Percentiles rank a stretch among this genome's conserved stretches.
phyloP scores from a whole-genome alignment of 1,140 invertebrate species.

The Drosophila saltans region DNA sequence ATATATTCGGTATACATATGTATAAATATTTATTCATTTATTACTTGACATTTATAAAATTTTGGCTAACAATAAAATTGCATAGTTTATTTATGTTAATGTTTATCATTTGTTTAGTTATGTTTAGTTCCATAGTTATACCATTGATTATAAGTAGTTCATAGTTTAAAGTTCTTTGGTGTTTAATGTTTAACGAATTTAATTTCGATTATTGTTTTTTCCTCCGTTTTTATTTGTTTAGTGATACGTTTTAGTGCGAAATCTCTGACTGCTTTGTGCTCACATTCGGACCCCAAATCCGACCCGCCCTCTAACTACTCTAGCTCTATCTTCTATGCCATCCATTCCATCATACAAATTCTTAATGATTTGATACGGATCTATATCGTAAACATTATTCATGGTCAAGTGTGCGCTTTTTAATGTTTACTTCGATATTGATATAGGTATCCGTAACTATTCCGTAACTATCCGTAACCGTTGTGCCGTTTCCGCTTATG shows the following conservation, averaged over 20 bases:
- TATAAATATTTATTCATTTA: slow-evolving; percentile 75
- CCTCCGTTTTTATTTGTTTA: slow-evolving; percentile 50
- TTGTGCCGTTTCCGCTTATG: slow-evolving; percentile 35
- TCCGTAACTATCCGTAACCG: neutral
- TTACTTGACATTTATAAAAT: slow-evolving; percentile 81
- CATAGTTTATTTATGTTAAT: slow-evolving; percentile 60
- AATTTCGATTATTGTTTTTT: slow-evolving; percentile 73
- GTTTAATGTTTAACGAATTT: slow-evolving; percentile 69
- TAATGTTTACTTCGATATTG: slow-evolving; percentile 29
- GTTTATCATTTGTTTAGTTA: slow-evolving; percentile 3
- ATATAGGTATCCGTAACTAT: neutral
- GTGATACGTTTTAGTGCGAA: slow-evolving; percentile 79
- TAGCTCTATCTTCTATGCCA: slow-evolving; percentile 30
- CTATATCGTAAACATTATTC: slow-evolving; percentile 32
- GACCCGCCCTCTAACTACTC: slow-evolving; percentile 35
- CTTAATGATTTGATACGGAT: slow-evolving; percentile 4
- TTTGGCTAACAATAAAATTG: slow-evolving; percentile 81
- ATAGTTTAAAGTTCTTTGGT: slow-evolving; percentile 57
- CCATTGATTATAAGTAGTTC: slow-evolving; percentile 49
- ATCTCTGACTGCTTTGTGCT: slow-evolving; percentile 72
- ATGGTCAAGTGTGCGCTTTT: slow-evolving; percentile 47
- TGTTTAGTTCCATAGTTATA: slow-evolving; percentile 67
- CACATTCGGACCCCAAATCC: slow-evolving; percentile 17
- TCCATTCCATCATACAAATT: neutral
- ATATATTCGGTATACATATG: slow-evolving; percentile 63